These are phyloP conservation scores for Hycleus phaleratus DNA, from an alignment of 1,140 invertebrate genomes.

Conservation along the genomic window DNA sequence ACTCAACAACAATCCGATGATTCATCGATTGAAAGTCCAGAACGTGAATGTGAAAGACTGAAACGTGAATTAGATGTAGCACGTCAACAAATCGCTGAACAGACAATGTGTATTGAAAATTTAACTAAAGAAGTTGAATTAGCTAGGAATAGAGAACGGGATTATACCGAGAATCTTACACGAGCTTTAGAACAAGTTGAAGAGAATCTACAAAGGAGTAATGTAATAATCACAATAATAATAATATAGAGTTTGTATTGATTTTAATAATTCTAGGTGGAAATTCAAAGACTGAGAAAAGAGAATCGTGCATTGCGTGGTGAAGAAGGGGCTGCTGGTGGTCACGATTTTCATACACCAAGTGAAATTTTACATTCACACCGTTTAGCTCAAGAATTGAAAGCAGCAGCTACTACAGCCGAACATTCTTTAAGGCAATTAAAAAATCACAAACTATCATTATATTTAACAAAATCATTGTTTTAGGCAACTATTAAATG, in stretches of 20 bases:
- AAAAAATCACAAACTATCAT: background rate
- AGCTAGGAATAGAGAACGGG: constrained; percentile 43
- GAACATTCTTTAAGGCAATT: constrained; percentile 55
- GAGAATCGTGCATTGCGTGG: constrained; percentile 43
- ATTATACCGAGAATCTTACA: constrained; percentile 45
- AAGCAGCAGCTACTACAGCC: constrained; percentile 53
- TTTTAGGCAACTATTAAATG: constrained; percentile 54
- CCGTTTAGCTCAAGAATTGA: constrained; percentile 48
- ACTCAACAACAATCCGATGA: constrained; percentile 29
- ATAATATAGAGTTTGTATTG: constrained; percentile 42
- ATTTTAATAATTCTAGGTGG: constrained; percentile 30
- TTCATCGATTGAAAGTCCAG: constrained; percentile 43
- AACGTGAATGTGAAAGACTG: constrained; percentile 48
- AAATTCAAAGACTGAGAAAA: constrained; percentile 39
- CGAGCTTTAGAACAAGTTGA: constrained; percentile 52
- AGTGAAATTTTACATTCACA: constrained; percentile 31
- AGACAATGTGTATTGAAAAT: constrained; percentile 43
- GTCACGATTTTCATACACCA: constrained; percentile 28
- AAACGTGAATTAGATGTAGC: constrained; percentile 47
- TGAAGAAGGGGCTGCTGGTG: constrained; percentile 33
- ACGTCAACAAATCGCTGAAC: constrained; percentile 46
- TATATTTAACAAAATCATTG: constrained; percentile 10
- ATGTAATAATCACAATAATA: constrained; percentile 45
- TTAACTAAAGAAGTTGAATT: constrained; percentile 50
- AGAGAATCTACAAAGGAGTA: constrained; percentile 50